phyloP scores from a whole-genome alignment of 2,797 vertebrate genomes.

The Selene dorsalis region DNA sequence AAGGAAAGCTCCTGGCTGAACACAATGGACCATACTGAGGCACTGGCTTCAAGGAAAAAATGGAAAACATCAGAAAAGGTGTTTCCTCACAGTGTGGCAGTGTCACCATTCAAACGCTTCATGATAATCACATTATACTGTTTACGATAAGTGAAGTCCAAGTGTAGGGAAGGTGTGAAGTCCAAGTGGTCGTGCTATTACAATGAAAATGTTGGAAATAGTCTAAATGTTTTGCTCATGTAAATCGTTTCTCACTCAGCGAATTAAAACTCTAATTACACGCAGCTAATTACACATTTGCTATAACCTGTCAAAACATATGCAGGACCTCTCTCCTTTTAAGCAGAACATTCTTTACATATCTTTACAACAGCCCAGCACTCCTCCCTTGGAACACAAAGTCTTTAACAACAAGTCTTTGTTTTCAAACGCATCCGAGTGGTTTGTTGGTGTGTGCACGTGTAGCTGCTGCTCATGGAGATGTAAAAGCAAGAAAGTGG shows the following conservation, averaged over 20 bases:
- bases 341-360: conserved; percentile 1
- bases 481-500: background rate
- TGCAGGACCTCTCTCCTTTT: background rate
- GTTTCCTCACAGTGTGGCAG: background rate
- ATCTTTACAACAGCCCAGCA: background rate
- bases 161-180: too few species aligned
- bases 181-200: background rate
- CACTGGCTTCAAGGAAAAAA: background rate
- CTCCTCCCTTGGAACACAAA: background rate
- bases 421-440: background rate
- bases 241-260: conserved; percentile 15
- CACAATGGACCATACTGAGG: background rate
- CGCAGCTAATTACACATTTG: conserved; percentile 23
- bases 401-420: background rate
- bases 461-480: background rate
- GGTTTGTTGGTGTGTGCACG: background rate
- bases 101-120: background rate
- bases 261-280: conserved; percentile 32
- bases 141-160: background rate
- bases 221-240: conserved; percentile 9
- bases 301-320: conserved; percentile 9
- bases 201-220: conserved; percentile 18
- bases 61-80: background rate
- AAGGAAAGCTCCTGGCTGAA: conserved; percentile 9
- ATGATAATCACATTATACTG: background rate